These are phyloP conservation scores for Tetramorium alpestre DNA, from an alignment of 1,140 invertebrate species.

Conservation along the genomic window DNA sequence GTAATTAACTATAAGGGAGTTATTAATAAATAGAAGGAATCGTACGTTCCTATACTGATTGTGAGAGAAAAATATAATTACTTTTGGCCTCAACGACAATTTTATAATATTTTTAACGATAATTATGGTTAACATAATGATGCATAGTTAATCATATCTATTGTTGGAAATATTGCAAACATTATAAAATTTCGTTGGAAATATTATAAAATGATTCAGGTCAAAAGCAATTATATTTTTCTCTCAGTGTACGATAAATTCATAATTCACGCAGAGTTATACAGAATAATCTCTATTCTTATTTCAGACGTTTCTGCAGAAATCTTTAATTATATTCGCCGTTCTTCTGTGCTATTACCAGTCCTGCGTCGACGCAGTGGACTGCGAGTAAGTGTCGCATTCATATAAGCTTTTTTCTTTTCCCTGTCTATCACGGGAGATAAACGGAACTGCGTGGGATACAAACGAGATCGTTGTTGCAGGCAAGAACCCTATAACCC, in stretches of 20 bases:
- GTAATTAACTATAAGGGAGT: neutral
- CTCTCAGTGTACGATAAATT: neutral
- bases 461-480: constrained; percentile 42
- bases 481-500: constrained; percentile 73
- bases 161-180: too few relatives aligned
- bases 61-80: too few relatives aligned
- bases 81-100: too few relatives aligned
- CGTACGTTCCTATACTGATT: too few relatives aligned
- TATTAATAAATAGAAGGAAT: constrained; percentile 21
- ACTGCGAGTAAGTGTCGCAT: constrained; percentile 77
- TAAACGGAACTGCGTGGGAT: neutral
- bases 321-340: constrained; percentile 75
- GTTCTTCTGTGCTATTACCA: constrained; percentile 75
- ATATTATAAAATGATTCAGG: too few relatives aligned
- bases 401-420: neutral
- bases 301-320: constrained; percentile 74
- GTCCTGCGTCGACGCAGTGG: constrained; percentile 51
- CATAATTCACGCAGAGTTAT: neutral
- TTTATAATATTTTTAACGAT: too few relatives aligned
- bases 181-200: too few relatives aligned
- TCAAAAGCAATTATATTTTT: too few relatives aligned
- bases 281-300: constrained; percentile 3
- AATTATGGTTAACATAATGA: too few relatives aligned
- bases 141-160: too few relatives aligned
- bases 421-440: neutral